phyloP scores from a whole-genome alignment of 2,113 vertebrate species.

The Trinectes maculatus region DNA sequence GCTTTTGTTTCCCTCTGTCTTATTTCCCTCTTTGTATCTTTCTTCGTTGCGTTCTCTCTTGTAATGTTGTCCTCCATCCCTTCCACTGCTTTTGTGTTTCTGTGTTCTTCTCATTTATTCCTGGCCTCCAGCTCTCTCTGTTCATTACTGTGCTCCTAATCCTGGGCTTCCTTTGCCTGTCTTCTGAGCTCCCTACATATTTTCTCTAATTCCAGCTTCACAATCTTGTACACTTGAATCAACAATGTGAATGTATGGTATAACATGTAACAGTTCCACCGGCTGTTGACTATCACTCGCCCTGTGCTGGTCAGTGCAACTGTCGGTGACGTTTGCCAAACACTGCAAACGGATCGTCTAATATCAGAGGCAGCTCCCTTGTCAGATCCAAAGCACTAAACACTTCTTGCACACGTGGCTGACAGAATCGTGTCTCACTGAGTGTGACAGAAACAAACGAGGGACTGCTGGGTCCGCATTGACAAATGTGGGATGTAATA shows the following conservation, averaged over 20 bases:
- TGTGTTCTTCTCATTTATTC: slow-evolving; percentile 59
- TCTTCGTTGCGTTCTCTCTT: slow-evolving; percentile 34
- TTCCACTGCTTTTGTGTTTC: slow-evolving; percentile 43
- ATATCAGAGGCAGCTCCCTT: not conserved
- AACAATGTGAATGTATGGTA: slow-evolving; percentile 37
- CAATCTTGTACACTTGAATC: slow-evolving; percentile 42
- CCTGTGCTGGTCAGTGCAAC: not conserved
- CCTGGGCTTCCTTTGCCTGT: slow-evolving; percentile 31
- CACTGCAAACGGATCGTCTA: not conserved
- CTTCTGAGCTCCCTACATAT: slow-evolving; percentile 37
- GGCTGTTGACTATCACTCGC: slow-evolving; percentile 12
- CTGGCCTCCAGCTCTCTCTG: slow-evolving; percentile 60
- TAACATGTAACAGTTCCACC: slow-evolving; percentile 32
- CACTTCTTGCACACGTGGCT: slow-evolving; percentile 5
- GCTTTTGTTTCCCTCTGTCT: slow-evolving; percentile 37
- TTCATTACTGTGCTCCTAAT: slow-evolving; percentile 60
- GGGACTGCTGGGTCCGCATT: slow-evolving; percentile 7
- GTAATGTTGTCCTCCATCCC: slow-evolving; percentile 36
- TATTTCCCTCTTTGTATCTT: slow-evolving; percentile 34
- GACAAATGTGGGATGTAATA: slow-evolving; percentile 12
- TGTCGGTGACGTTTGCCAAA: slow-evolving; percentile 13
- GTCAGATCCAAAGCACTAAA: not conserved
- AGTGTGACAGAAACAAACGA: slow-evolving; percentile 8
- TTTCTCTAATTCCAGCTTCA: slow-evolving; percentile 42
- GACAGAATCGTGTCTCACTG: slow-evolving; percentile 21